Conservation (phyloP, 2,113 vertebrate genomes). For the Bos indicus region DNA sequence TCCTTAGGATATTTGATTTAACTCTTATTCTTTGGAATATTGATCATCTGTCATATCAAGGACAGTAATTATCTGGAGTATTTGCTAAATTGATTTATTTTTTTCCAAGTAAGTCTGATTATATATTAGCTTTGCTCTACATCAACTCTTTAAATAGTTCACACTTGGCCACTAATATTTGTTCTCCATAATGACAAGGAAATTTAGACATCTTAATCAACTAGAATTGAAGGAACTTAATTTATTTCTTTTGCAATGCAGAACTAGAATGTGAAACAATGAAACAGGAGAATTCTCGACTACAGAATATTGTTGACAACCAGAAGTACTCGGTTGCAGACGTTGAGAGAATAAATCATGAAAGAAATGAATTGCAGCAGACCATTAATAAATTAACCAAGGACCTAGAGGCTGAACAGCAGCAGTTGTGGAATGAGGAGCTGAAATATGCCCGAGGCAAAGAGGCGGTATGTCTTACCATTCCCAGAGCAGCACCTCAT, state of each 20-base stretch:
- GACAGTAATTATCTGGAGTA: not conserved
- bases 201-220: not conserved
- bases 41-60: not conserved
- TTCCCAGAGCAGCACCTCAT: not conserved
- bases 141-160: constrained; percentile 6
- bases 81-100: not conserved
- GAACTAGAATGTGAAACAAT: constrained; percentile 86
- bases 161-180: not conserved
- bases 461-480: constrained; percentile 85
- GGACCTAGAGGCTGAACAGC: constrained; percentile 88
- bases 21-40: not conserved
- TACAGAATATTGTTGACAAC: constrained; percentile 88
- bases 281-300: constrained; percentile 86
- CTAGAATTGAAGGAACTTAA: not conserved
- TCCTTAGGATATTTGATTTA: constrained; percentile 22
- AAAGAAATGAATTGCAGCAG: constrained; percentile 92
- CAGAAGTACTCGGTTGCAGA: constrained; percentile 95
- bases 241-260: constrained; percentile 67
- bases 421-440: constrained; percentile 94
- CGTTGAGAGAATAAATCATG: constrained; percentile 93
- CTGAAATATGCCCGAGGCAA: constrained; percentile 90
- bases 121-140: not conserved
- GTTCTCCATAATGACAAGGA: not conserved
- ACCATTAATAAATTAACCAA: constrained; percentile 86
- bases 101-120: not conserved